These are phyloP conservation scores for Dilophus febrilis DNA, from an alignment of 2,888 invertebrate genomes.

Conservation along the genomic window DNA sequence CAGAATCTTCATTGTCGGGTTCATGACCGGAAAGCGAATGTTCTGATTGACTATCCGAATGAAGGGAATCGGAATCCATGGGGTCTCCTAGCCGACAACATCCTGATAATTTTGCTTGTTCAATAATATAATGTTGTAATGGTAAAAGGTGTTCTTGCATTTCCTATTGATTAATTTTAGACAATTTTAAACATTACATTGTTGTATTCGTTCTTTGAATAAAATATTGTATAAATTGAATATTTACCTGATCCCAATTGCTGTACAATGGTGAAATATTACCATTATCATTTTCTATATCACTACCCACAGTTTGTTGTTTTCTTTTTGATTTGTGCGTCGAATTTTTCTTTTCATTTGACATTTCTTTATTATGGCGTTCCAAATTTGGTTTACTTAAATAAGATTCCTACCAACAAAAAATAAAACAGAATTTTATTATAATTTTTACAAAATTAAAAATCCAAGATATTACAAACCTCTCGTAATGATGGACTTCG, in stretches of 20 bases:
- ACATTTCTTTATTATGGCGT: conserved; percentile 11
- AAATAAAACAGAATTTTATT: not conserved
- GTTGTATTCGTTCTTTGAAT: not conserved
- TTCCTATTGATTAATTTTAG: conserved; percentile 18
- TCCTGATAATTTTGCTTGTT: conserved; percentile 56
- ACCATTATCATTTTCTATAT: conserved; percentile 40
- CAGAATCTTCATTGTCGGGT: conserved; percentile 59
- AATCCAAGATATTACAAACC: too few relatives aligned
- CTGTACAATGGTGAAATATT: conserved; percentile 49
- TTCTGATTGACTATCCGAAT: conserved; percentile 57
- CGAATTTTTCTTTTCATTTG: conserved; percentile 11
- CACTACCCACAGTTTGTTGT: conserved; percentile 19
- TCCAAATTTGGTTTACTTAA: conserved; percentile 36
- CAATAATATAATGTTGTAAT: conserved; percentile 72
- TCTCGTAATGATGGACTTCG: conserved; percentile 1
- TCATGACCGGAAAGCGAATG: conserved; percentile 49
- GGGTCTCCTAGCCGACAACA: conserved; percentile 51
- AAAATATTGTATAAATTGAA: too few relatives aligned
- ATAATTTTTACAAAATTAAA: not conserved
- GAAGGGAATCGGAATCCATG: conserved; percentile 57
- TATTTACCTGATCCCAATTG: conserved; percentile 43
- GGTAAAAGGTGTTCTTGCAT: conserved; percentile 62
- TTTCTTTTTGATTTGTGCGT: conserved; percentile 7
- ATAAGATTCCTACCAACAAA: conserved; percentile 24
- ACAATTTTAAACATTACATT: not conserved